These are phyloP conservation scores for Sitta europaea DNA, from an alignment of 2,113 vertebrate species.

Conservation along the genomic window DNA sequence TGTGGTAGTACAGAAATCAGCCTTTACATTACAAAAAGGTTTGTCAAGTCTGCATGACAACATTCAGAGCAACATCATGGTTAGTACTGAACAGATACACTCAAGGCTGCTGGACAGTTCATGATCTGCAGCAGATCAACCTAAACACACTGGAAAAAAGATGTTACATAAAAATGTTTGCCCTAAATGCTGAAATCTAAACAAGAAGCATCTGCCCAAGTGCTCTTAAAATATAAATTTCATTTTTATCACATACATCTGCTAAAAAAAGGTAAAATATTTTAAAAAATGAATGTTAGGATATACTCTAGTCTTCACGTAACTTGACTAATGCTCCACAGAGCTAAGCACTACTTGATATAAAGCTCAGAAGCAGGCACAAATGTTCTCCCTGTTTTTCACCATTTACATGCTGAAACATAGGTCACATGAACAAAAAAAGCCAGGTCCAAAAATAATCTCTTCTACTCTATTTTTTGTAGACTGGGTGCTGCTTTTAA, in stretches of 20 bases:
- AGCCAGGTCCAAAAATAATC: slow-evolving; percentile 38
- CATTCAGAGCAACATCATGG: slow-evolving; percentile 71
- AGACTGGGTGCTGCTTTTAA: slow-evolving; percentile 34
- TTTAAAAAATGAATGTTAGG: slow-evolving; percentile 44
- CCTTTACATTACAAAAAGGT: slow-evolving; percentile 71
- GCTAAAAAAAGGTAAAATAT: slow-evolving; percentile 59
- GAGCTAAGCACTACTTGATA: slow-evolving; percentile 57
- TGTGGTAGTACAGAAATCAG: slow-evolving; percentile 51
- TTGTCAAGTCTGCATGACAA: slow-evolving; percentile 59
- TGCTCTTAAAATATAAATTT: slow-evolving; percentile 66
- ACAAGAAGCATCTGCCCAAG: slow-evolving; percentile 48
- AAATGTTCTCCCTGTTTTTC: slow-evolving; percentile 65
- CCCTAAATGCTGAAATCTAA: slow-evolving; percentile 48
- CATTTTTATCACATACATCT: slow-evolving; percentile 61
- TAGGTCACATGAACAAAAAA: slow-evolving; percentile 60
- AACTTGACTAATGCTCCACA: slow-evolving; percentile 59
- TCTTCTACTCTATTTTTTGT: slow-evolving; percentile 46
- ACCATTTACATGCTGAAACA: slow-evolving; percentile 70
- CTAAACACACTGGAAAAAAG: slow-evolving; percentile 1
- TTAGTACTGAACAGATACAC: slow-evolving; percentile 63
- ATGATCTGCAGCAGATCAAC: slow-evolving; percentile 49
- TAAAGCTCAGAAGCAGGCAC: slow-evolving; percentile 67
- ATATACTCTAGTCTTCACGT: slow-evolving; percentile 59
- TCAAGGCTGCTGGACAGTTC: slow-evolving; percentile 42
- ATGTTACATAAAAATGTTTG: slow-evolving; percentile 22